Evolutionary conservation across 2,888 invertebrate genomes (phyloP), one percentile per base, ranked within the genome.

Genomic region (Sphinx pinastri): DNA sequence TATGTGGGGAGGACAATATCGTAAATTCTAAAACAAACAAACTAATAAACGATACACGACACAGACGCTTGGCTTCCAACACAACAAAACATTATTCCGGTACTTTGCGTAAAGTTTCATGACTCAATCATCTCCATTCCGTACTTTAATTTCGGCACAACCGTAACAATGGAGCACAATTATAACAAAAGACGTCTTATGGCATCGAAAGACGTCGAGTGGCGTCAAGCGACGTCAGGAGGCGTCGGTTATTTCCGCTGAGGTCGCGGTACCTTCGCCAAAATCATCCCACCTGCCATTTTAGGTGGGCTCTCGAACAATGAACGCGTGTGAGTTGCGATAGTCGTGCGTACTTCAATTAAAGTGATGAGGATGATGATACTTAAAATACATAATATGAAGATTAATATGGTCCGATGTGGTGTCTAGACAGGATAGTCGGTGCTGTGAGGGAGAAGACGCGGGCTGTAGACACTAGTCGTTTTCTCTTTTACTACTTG

Each of bases 131-230:
- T 75, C 74, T 63, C 67, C 71, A 74, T 78, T 73, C 73, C 76
- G 72, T 74, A 73, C 73, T 73, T 66, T 79, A 84, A 86, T 86
- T 84, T 84, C 71, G 31, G 58, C 14, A 45, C 51, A 54, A 25
- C 11, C 72, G 72, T 75, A 78, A 87, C 87, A 88, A 88, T 87
- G 84, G 81, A 75, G 76, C 74, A 79, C 82, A 84, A 84, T 85
- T 86, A 83, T 76, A 79, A 87, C 85, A 87, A 88, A 85, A 83
- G 84, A 77, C 69, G 74, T 38, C 38, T 38, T 1, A 38, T 8
- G 54, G 73, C 16, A 11, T 60, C 54, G n/a, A 59, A 13, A 68
- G 70, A 74, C 55, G 55, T 12, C 76, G 81, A 16, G n/a, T n/a
- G 45, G 3, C n/a, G 16, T 47, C 16, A 13, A n/a, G 8, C 16